Percentiles rank a stretch among this genome's conserved stretches.
Conservation (phyloP, 2,888 invertebrate genomes). For the Ichneumoninae sp. region DNA sequence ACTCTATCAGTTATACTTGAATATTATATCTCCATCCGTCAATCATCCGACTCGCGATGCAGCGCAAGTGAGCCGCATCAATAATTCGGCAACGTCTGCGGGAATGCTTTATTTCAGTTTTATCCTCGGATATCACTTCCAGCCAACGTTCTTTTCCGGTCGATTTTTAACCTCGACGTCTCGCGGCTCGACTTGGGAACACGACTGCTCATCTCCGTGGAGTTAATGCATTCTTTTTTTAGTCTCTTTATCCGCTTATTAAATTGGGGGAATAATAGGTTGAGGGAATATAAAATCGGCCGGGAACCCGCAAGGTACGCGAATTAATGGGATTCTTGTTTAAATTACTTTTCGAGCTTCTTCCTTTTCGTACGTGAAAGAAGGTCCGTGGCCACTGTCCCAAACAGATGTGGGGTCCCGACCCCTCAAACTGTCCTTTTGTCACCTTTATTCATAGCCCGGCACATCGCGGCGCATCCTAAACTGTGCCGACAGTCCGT, state of each 20-base stretch:
- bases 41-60: constrained; percentile 5
- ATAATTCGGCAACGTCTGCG: not conserved
- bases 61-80: not conserved
- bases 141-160: not conserved
- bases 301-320: not conserved
- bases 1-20: constrained; percentile 14
- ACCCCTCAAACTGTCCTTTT: not conserved
- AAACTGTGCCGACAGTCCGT: not conserved
- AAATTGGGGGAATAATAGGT: not conserved
- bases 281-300: not conserved
- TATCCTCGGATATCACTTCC: not conserved
- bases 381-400: not conserved
- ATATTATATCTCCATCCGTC: constrained; percentile 32
- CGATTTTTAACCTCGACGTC: not conserved
- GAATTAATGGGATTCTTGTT: not conserved
- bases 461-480: not conserved
- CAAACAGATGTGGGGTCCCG: not conserved
- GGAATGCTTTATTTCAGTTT: not conserved
- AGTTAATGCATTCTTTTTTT: not conserved
- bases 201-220: not conserved
- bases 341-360: not conserved
- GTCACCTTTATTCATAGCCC: not conserved
- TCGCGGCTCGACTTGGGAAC: not conserved
- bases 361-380: not conserved
- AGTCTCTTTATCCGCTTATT: not conserved